Base-by-base conservation (phyloP, 2,797 vertebrate genomes). In the Phataginus tetradactyla region DNA sequence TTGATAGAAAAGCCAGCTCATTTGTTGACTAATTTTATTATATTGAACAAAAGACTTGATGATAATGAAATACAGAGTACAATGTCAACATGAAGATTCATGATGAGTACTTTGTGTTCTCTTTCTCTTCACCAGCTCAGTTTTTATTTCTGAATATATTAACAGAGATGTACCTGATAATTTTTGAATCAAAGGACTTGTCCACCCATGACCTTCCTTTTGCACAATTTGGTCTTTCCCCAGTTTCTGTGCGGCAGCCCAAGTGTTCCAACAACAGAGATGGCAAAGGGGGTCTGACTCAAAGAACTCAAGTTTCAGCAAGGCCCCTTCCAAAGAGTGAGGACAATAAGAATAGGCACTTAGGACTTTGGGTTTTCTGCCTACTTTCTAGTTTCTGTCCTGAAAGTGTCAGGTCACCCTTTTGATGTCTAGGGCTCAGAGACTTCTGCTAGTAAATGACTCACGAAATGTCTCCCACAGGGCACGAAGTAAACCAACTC, bases 121-220 rank as follows among this genome's bases (percentile, higher is more conserved):
- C 66, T 74, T 86, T 90, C 37, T 90, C 42, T 91, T 93, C 20
- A 63, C 68, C 34, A 21, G 11, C 25, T 91, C 53, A 51, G 75
- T 91, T 93, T 88, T 91, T 86, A 86, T 83, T 94, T 92, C 64
- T 84, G 66, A 69, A 90, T 66, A 53, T 94, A 86, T 84, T 90
- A 83, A 78, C 17, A 61, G 81, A 39, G 12, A 94, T 90, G 37
- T 45, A 84, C 64, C n/a, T 86, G 49, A 88, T 86, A 85, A 91
- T 71, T 88, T 77, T 79, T 75, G 8, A 96, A 78, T 89, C 1
- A 4, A 55, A 89, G 11, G 7, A 81, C 20, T 39, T 64, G 10
- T n/a, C 21, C 32, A 39, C 34, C 7, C 14, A 87, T 75, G 34
- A 94, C 72, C 7, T 84, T 94, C 61, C 23, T 77, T 94, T 94